phyloP scores from a whole-genome alignment of 1,140 invertebrate species.

The Heliconius himera region DNA sequence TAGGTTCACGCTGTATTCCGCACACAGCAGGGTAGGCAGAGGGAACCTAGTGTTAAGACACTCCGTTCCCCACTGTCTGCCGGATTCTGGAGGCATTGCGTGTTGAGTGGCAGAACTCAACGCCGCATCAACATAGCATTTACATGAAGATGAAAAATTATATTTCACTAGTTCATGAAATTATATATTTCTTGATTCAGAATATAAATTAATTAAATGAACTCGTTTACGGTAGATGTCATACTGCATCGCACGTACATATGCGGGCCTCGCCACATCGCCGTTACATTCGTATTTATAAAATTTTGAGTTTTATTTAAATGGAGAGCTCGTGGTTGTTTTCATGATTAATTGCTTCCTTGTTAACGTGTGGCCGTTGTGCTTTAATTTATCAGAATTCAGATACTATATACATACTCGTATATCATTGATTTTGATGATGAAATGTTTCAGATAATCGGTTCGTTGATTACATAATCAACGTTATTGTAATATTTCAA shows the following conservation, averaged over 20 bases:
- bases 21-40: too few relatives aligned
- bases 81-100: too few relatives aligned
- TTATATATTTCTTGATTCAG: not conserved
- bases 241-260: conserved; percentile 18
- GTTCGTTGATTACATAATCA: not conserved
- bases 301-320: conserved; percentile 45
- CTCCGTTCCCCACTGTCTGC: too few relatives aligned
- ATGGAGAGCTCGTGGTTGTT: conserved; percentile 37
- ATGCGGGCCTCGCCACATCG: conserved; percentile 30
- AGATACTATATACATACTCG: not conserved
- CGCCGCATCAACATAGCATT: not conserved
- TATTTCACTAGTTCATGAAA: not conserved
- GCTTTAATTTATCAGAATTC: conserved; percentile 40
- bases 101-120: too few relatives aligned
- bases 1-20: too few relatives aligned
- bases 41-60: too few relatives aligned
- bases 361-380: conserved; percentile 41
- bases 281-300: conserved; percentile 39
- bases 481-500: too few relatives aligned
- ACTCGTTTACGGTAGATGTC: conserved; percentile 31
- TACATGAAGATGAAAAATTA: not conserved
- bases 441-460: not conserved
- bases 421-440: conserved; percentile 30
- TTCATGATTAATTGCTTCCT: conserved; percentile 45
- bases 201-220: conserved; percentile 25